phyloP scores from a whole-genome alignment of 2,113 vertebrate species.

The Zapus hudsonius region DNA sequence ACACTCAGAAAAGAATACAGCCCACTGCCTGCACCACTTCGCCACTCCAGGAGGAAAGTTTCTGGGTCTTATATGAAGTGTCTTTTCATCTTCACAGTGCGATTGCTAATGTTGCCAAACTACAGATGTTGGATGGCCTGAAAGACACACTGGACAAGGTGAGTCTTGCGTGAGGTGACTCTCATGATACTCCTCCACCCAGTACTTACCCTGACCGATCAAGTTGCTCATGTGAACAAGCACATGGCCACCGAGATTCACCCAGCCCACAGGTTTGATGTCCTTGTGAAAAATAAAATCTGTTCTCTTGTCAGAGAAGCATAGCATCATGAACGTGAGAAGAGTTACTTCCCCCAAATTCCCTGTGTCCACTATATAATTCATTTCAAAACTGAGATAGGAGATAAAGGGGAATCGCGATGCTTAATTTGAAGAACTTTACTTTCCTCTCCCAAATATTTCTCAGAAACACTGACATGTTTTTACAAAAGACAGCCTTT shows the following conservation, averaged over 20 bases:
- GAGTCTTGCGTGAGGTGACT: constrained; percentile 51
- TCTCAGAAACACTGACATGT: not conserved
- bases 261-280: not conserved
- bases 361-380: constrained; percentile 49
- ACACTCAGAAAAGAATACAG: not conserved
- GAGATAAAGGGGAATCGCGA: not conserved
- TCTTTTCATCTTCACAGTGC: constrained; percentile 83
- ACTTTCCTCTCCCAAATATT: not conserved
- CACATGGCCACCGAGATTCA: not conserved
- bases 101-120: constrained; percentile 83
- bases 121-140: constrained; percentile 87
- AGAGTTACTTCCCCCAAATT: constrained; percentile 1
- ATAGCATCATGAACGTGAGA: not conserved
- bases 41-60: not conserved
- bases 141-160: constrained; percentile 92
- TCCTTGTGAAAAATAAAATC: not conserved
- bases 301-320: not conserved
- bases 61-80: constrained; percentile 33
- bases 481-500: constrained; percentile 1
- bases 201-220: accelerated
- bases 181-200: accelerated
- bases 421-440: not conserved
- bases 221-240: accelerated
- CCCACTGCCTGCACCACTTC: not conserved
- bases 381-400: constrained; percentile 26